phyloP scores from a whole-genome alignment of 1,140 invertebrate species.

The Xylocopa sonorina region DNA sequence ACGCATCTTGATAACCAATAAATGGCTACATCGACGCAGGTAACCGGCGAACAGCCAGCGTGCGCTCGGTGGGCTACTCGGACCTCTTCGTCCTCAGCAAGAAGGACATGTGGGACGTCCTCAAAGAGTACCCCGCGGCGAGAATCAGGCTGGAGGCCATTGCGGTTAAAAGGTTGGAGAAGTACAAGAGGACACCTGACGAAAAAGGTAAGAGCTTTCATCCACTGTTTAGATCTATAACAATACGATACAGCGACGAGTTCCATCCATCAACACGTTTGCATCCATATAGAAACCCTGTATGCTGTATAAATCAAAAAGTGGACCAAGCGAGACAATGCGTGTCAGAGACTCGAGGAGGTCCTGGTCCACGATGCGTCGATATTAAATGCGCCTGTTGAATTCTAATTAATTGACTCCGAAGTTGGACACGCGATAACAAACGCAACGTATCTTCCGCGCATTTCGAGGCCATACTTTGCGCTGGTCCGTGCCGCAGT shows the following conservation, averaged over 20 bases:
- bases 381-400: neutral
- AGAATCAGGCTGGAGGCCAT: conserved; percentile 98
- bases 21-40: conserved; percentile 86
- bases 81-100: conserved; percentile 99
- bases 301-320: too few species aligned
- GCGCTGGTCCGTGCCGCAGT: too few species aligned
- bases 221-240: neutral
- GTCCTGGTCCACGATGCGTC: too few species aligned
- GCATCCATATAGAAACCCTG: too few species aligned
- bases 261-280: too few species aligned
- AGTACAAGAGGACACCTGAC: conserved; percentile 95
- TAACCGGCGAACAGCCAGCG: conserved; percentile 97
- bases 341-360: too few species aligned
- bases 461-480: too few species aligned
- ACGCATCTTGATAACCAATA: conserved; percentile 79
- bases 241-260: too few species aligned
- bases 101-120: conserved; percentile 99
- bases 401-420: conserved; percentile 8
- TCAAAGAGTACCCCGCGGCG: conserved; percentile 99
- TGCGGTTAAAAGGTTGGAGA: conserved; percentile 97
- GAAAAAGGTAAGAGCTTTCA: conserved; percentile 89
- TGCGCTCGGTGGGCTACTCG: conserved; percentile 98
- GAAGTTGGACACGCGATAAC: neutral
- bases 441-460: neutral
- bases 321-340: too few species aligned